These are phyloP conservation scores for Spatula clypeata DNA, from an alignment of 2,797 vertebrate genomes.

Conservation along the genomic window DNA sequence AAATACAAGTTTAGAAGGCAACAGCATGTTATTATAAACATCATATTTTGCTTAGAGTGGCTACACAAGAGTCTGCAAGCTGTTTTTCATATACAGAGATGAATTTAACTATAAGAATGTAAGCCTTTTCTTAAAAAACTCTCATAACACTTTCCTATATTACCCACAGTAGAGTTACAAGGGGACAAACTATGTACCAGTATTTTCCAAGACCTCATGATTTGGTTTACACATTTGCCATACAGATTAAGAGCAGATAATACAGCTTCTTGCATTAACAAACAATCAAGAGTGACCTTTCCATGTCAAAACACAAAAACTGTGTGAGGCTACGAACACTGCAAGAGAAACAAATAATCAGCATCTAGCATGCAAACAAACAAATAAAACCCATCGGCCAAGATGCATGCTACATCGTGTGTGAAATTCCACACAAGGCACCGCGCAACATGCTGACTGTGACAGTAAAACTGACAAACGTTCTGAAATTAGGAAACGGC, in stretches of 20 bases:
- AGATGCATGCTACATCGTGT: fast-evolving
- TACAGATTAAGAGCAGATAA: background rate
- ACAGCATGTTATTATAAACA: background rate
- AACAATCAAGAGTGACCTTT: background rate
- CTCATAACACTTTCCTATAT: background rate
- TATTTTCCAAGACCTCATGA: background rate
- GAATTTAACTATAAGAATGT: background rate
- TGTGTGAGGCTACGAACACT: background rate
- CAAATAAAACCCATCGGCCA: fast-evolving
- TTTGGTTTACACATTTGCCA: background rate
- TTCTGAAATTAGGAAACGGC: background rate
- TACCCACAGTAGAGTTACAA: background rate
- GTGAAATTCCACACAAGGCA: background rate
- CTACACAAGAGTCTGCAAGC: background rate
- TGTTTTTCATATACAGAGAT: background rate
- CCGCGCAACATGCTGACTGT: fast-evolving
- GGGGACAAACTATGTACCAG: background rate
- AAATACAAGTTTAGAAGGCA: background rate
- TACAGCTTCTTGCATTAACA: background rate
- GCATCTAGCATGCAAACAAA: background rate
- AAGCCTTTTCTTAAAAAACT: background rate
- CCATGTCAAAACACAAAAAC: background rate
- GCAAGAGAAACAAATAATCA: background rate
- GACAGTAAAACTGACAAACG: background rate
- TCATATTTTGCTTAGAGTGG: background rate